Percentiles rank a stretch among this genome's conserved stretches.
These are phyloP conservation scores for Oreohelix idahoensis DNA, from an alignment of 1,140 invertebrate genomes.

Conservation along the genomic window DNA sequence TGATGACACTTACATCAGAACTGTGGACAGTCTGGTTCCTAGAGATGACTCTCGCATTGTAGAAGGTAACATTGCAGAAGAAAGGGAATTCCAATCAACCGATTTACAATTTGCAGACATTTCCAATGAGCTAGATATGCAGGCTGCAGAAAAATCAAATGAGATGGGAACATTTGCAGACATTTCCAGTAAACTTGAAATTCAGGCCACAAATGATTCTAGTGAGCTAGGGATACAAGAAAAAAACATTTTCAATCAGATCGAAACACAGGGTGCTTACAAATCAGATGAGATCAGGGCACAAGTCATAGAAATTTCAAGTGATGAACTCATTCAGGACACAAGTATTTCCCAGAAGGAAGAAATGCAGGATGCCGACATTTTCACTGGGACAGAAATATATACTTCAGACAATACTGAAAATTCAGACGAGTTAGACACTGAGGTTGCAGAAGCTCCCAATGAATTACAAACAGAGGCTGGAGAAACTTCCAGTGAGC, in stretches of 20 bases:
- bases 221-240: neutral
- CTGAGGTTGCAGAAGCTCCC: neutral
- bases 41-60: too few relatives aligned
- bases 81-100: too few relatives aligned
- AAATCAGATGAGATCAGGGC: neutral
- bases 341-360: too few relatives aligned
- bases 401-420: neutral
- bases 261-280: neutral
- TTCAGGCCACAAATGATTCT: neutral
- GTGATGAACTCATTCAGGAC: neutral
- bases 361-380: too few relatives aligned
- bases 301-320: neutral
- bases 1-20: too few relatives aligned
- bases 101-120: neutral
- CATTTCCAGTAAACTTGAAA: neutral
- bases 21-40: too few relatives aligned
- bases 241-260: too few relatives aligned
- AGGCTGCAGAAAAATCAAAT: neutral
- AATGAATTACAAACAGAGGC: neutral
- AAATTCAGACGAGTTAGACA: neutral
- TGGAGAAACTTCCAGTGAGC: too few relatives aligned
- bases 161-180: neutral
- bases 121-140: neutral
- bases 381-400: too few relatives aligned
- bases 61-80: too few relatives aligned